Evolutionary conservation across 2,797 vertebrate genomes (phyloP), one percentile per base, ranked within the genome.

Genomic region (Valencia hispanica): DNA sequence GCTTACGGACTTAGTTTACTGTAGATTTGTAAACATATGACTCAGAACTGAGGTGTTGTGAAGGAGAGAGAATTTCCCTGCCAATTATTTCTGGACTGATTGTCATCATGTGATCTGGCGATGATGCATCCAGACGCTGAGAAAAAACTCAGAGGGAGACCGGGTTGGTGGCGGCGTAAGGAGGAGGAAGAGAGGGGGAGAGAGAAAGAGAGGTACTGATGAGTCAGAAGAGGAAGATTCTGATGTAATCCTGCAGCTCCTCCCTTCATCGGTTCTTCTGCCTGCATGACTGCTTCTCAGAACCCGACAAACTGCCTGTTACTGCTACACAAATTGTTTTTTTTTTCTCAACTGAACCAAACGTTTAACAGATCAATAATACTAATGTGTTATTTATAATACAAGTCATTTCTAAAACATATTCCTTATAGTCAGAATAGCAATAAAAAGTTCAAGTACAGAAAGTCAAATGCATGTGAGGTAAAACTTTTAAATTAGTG

Each of bases 171-270:
- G 59, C 2, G 59, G 59, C 2, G 32, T 63, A 36, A 72, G 45
- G 82, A 74, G 59, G 68, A 78, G 39, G 65, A 7, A 65, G 57
- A 10, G 69, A 55, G 48, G 0, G 36, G 80, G 63, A 22, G 69
- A 45, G 68, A 71, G 73, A 50, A 72, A 80, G 70, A 80, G 30
- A 53, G 55, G 69, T 6, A 7, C 45, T 85, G 89, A 88, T 92
- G 92, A 93, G 82, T 94, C 93, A 94, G 80, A 87, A 74, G 73
- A 89, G 81, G 79, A 71, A 88, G 90, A 90, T 79, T 88, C 86
- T 91, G 91, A 94, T 18, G 88, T 88, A 90, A 93, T 84, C 83
- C 15, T 73, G 47, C 80, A 75, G 55, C 75, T 82, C 77, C 79
- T 85, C 89, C 90, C 71, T 85, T 70, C 61, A 34, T 39, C 80